Evolutionary conservation across 2,113 vertebrate genomes (phyloP).

Genomic region (Tenebrosternarchus preto): DNA sequence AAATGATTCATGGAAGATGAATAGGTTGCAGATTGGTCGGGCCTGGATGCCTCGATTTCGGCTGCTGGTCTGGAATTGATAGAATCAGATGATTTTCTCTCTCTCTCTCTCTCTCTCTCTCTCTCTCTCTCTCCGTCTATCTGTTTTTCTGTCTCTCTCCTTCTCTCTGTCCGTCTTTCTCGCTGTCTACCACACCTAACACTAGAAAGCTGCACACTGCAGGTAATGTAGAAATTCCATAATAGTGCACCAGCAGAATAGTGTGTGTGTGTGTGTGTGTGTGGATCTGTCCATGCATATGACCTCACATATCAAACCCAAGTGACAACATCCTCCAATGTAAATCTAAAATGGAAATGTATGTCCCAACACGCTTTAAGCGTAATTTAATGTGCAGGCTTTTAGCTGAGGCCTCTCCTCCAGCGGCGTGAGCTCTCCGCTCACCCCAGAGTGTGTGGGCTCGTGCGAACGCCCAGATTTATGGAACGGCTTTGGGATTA

Average conservation of each 20-base stretch:
- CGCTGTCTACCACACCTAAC: too few relatives aligned
- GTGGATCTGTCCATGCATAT: constrained; percentile 16
- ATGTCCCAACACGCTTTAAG: constrained; percentile 59
- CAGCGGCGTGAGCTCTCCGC: background rate
- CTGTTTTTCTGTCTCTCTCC: background rate
- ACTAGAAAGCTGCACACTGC: too few relatives aligned
- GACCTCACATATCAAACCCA: constrained; percentile 67
- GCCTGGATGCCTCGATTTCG: constrained; percentile 84
- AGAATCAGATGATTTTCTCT: constrained; percentile 86
- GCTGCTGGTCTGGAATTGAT: constrained; percentile 93
- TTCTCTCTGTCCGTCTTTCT: background rate
- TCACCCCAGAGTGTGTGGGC: constrained; percentile 36
- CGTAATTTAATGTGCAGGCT: constrained; percentile 65
- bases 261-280: constrained; percentile 11
- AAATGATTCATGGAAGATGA: constrained; percentile 99
- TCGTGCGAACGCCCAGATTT: constrained; percentile 65
- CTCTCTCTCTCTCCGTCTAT: constrained; percentile 58
- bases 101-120: constrained; percentile 76
- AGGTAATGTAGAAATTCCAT: background rate
- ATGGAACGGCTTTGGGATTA: constrained; percentile 71
- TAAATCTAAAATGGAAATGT: constrained; percentile 65
- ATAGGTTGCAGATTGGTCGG: constrained; percentile 89
- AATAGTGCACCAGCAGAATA: background rate
- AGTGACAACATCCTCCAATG: constrained; percentile 62
- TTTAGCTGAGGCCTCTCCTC: constrained; percentile 59